A percentile compares a stretch with the other conserved stretches of the same genome.
These are phyloP conservation scores for Epinephelus lanceolatus DNA, from an alignment of 2,113 vertebrate species.

Conservation along the genomic window DNA sequence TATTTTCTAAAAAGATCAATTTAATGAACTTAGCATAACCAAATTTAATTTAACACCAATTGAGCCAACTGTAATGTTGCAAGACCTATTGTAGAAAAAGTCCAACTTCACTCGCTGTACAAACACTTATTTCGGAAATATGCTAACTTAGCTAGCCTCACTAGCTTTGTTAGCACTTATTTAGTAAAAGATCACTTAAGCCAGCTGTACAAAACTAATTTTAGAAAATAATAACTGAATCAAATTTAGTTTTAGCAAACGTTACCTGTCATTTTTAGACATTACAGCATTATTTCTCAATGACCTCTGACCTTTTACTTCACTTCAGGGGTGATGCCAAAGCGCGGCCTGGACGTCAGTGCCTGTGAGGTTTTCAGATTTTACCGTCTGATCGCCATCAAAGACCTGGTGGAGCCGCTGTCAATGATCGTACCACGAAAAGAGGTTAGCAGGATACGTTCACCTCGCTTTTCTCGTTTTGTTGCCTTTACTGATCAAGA, in stretches of 20 bases:
- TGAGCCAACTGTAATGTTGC: too few species aligned
- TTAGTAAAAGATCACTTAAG: background rate
- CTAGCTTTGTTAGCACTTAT: too few species aligned
- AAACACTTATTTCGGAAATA: background rate
- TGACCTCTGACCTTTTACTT: conserved; percentile 9
- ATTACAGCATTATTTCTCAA: too few species aligned
- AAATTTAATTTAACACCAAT: background rate
- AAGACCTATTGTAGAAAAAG: background rate
- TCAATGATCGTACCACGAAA: conserved; percentile 95
- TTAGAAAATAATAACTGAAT: too few species aligned
- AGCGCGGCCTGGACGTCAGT: conserved; percentile 92
- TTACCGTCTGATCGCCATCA: conserved; percentile 91
- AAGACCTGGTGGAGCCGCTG: conserved; percentile 90
- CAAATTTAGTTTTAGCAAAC: too few species aligned
- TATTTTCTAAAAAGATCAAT: too few species aligned
- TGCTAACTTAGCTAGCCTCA: background rate
- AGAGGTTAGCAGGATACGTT: conserved; percentile 26
- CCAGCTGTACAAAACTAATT: background rate
- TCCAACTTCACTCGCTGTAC: background rate
- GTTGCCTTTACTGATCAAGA: background rate
- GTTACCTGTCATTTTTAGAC: too few species aligned
- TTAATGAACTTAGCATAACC: background rate
- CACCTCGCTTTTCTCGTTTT: background rate
- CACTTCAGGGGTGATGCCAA: conserved; percentile 91
- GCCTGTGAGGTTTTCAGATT: conserved; percentile 95